These are phyloP conservation scores for Eubasilissa splendida DNA, from an alignment of 2,888 invertebrate genomes.

Conservation along the genomic window DNA sequence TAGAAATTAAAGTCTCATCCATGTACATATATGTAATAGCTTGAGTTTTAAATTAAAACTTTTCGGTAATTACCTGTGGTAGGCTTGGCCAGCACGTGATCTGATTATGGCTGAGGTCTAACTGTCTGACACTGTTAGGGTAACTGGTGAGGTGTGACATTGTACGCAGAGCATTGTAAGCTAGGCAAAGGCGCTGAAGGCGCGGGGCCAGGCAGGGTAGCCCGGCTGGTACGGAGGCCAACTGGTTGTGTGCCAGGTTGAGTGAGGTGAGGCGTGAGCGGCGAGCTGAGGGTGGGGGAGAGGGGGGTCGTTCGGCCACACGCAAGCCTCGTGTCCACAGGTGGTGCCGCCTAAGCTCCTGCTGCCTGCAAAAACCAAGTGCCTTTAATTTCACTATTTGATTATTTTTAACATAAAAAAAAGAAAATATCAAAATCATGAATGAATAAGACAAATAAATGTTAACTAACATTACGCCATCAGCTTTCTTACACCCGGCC, in stretches of 20 bases:
- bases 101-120: constrained; percentile 94
- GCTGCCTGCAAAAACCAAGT: constrained; percentile 64
- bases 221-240: constrained; percentile 88
- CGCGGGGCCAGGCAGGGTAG: constrained; percentile 92
- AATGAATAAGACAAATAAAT: too few species aligned
- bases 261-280: constrained; percentile 81
- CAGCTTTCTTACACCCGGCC: constrained; percentile 53
- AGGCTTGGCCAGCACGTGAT: constrained; percentile 92
- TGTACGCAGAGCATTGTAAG: constrained; percentile 83
- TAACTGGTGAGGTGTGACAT: constrained; percentile 93
- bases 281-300: constrained; percentile 70
- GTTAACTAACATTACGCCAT: constrained; percentile 54
- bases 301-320: constrained; percentile 77
- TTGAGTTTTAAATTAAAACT: too few species aligned
- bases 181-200: constrained; percentile 90
- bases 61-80: constrained; percentile 75
- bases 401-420: too few species aligned
- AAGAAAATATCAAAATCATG: too few species aligned
- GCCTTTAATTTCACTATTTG: too few species aligned
- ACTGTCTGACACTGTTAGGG: constrained; percentile 89
- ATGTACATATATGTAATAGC: too few species aligned
- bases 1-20: too few species aligned
- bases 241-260: constrained; percentile 93
- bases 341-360: constrained; percentile 83
- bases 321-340: constrained; percentile 81